Conservation (phyloP, 2,797 vertebrate species). For the Oreochromis mossambicus region DNA sequence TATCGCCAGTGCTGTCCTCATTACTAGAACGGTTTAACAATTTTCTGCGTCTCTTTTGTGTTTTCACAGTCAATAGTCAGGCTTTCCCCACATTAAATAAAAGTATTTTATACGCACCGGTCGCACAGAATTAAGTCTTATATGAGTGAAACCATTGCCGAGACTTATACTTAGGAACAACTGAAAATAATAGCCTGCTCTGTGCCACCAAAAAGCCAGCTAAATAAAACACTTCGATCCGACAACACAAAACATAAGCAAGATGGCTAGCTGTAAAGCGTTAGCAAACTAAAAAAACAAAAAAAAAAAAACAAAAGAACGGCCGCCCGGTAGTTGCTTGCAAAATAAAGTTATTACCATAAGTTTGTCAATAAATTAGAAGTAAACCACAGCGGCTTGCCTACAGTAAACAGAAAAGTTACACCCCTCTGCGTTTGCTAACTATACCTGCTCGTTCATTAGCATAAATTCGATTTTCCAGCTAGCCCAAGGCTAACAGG, state of each 20-base stretch:
- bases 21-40: constrained; percentile 17
- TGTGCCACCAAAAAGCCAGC: neutral
- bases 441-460: constrained; percentile 45
- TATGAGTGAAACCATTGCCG: neutral
- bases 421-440: constrained; percentile 14
- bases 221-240: constrained; percentile 48
- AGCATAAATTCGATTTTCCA: constrained; percentile 50
- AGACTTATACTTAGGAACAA: neutral
- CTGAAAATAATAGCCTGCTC: neutral
- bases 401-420: neutral
- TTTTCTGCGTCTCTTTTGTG: constrained; percentile 54
- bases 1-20: neutral
- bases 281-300: constrained; percentile 41
- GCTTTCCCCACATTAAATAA: constrained; percentile 9
- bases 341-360: constrained; percentile 35
- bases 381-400: neutral
- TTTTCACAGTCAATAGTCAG: constrained; percentile 18
- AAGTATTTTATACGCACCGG: constrained; percentile 12
- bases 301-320: rapidly evolving
- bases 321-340: neutral
- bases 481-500: constrained; percentile 70
- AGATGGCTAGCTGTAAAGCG: constrained; percentile 61
- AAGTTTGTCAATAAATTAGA: neutral
- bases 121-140: neutral
- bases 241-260: constrained; percentile 47